Evolutionary conservation across 2,113 vertebrate species (phyloP).

Genomic region (Microtus montanus): DNA sequence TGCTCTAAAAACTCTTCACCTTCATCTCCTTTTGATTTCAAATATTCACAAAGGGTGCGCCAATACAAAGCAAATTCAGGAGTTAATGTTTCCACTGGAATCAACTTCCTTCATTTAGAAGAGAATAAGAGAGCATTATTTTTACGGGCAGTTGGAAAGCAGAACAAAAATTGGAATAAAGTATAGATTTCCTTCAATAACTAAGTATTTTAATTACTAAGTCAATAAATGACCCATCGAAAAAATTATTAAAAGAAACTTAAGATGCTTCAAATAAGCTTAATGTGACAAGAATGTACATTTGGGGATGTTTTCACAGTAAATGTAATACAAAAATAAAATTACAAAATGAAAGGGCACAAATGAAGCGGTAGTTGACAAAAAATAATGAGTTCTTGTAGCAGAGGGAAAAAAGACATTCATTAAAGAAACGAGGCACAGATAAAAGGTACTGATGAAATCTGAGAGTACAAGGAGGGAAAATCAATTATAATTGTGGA

Average conservation of each 20-base stretch:
- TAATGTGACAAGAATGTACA: background rate
- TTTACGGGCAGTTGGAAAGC: constrained; percentile 40
- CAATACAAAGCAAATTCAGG: constrained; percentile 94
- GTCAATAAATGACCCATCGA: constrained; percentile 38
- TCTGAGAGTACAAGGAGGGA: background rate
- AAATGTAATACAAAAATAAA: constrained; percentile 49
- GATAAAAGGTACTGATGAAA: background rate
- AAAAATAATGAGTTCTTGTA: background rate
- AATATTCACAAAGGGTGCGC: constrained; percentile 93
- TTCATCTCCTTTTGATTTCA: constrained; percentile 92
- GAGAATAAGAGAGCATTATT: constrained; percentile 21
- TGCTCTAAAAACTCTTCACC: constrained; percentile 93
- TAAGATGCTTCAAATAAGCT: background rate
- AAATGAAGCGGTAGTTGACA: background rate
- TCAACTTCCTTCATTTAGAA: constrained; percentile 89
- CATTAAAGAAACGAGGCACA: background rate
- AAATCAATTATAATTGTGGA: constrained; percentile 5
- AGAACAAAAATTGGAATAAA: constrained; percentile 48
- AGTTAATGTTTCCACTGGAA: constrained; percentile 90
- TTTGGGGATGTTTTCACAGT: background rate
- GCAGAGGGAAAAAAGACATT: background rate
- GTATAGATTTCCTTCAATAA: constrained; percentile 24
- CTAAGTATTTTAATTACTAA: constrained; percentile 40
- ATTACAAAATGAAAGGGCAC: background rate
- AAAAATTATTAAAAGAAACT: constrained; percentile 15